A percentile compares a stretch with the other conserved stretches of the same genome.
These are phyloP conservation scores for Amblyopsis rosae DNA, from an alignment of 2,113 vertebrate genomes.

Conservation along the genomic window DNA sequence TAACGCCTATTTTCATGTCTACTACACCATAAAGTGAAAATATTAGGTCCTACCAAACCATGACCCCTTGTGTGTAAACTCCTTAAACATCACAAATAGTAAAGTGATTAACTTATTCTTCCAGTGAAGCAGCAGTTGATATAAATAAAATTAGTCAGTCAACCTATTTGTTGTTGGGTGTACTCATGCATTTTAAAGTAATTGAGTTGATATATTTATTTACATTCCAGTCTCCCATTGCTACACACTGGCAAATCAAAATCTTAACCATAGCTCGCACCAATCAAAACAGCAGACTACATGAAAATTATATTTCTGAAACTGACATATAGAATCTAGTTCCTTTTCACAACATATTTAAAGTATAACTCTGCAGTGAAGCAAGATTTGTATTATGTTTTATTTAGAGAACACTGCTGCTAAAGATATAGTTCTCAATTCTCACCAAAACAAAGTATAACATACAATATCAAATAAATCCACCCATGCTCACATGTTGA, in stretches of 20 bases:
- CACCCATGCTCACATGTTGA: too few relatives aligned
- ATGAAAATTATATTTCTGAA: constrained; percentile 1
- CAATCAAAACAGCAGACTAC: constrained; percentile 15
- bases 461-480: constrained; percentile 36
- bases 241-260: constrained; percentile 71
- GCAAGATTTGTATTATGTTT: constrained; percentile 7
- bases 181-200: not conserved
- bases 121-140: constrained; percentile 10
- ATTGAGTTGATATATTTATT: constrained; percentile 64
- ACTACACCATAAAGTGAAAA: too few relatives aligned
- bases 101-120: constrained; percentile 24
- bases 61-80: not conserved
- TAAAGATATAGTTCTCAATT: constrained; percentile 60
- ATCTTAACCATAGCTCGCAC: constrained; percentile 70
- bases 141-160: not conserved
- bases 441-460: constrained; percentile 30
- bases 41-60: not conserved
- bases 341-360: not conserved
- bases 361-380: constrained; percentile 9
- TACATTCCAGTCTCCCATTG: constrained; percentile 79
- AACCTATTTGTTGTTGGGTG: not conserved
- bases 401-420: constrained; percentile 18
- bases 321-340: not conserved
- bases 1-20: not conserved
- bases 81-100: constrained; percentile 18